Base-by-base conservation (phyloP, 2,113 vertebrate species). In the Pungitius pungitius region DNA sequence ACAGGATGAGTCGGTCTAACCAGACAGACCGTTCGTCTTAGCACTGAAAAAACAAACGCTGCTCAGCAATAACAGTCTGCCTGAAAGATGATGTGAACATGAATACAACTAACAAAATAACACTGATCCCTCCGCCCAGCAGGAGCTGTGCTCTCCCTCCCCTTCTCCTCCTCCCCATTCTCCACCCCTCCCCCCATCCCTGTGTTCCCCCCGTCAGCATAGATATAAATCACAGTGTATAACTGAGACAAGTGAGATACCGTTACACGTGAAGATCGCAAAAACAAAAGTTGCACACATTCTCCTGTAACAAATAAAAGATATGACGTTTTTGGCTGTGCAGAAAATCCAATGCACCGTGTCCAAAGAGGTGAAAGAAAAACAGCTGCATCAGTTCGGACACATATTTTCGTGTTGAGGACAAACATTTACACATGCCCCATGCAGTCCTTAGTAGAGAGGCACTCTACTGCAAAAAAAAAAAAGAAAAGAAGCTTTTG, bases 51-150 rank as follows among this genome's bases (percentile, higher is more conserved):
- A 69, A 60, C 27, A 67, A 83, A 75, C 9, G 62, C 40, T 64
- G 15, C 69, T 77, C 66, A 58, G 77, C 40, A 69, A 37, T 27
- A 64, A 58, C 5, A 57, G 51, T 56, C 73, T 39, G 64, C 54
- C 77, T 63, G 40, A 64, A 74, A 54, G 62, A 75, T 54, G 63
- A 90, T 80, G 71, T 42, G 82, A 74, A 73, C 35, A 17, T 73
- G 71, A 88, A 88, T 82, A 84, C 83, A 85, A 83, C 85, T 51
- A 83, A 85, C 81, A 88, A 81, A 75, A 85, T 57, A 81, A 54
- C 71, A 61, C 69, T 65, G 83, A 85, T 85, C 82, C 75, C 81
- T 78, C 80, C 62, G 35, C 89, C 77, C 83, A 89, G 75, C 78
- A 77, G 75, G 87, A 83, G 82, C 20, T 49, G 18, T 27, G 72